These are phyloP conservation scores for Crotalus viridis DNA, from an alignment of 2,113 vertebrate species.

Conservation along the genomic window DNA sequence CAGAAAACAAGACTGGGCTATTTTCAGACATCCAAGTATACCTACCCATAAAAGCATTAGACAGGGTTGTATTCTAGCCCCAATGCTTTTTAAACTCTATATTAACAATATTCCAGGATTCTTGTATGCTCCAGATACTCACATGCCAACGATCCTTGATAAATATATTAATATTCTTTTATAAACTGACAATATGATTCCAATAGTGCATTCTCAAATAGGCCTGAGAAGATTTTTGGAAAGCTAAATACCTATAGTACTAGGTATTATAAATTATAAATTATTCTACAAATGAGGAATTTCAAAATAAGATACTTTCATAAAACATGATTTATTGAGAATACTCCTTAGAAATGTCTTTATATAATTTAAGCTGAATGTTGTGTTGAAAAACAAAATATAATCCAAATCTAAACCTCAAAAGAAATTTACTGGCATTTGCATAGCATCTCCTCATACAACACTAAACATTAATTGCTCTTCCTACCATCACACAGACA, in stretches of 20 bases:
- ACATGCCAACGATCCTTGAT: neutral
- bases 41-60: neutral
- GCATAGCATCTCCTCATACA: neutral
- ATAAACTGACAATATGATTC: neutral
- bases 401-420: neutral
- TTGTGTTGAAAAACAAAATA: neutral
- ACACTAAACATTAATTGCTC: neutral
- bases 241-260: neutral
- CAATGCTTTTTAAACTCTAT: neutral
- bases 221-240: neutral
- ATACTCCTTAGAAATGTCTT: neutral
- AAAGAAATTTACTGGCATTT: neutral
- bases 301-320: neutral
- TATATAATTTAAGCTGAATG: neutral
- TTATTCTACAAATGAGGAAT: neutral
- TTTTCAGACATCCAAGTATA: neutral
- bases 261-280: too few species aligned
- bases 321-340: neutral
- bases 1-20: neutral
- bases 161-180: neutral
- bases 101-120: neutral
- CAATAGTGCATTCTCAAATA: neutral
- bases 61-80: neutral
- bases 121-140: neutral
- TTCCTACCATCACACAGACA: neutral